These are phyloP conservation scores for Ranitomeya variabilis DNA, from an alignment of 2,113 vertebrate genomes.

Conservation along the genomic window DNA sequence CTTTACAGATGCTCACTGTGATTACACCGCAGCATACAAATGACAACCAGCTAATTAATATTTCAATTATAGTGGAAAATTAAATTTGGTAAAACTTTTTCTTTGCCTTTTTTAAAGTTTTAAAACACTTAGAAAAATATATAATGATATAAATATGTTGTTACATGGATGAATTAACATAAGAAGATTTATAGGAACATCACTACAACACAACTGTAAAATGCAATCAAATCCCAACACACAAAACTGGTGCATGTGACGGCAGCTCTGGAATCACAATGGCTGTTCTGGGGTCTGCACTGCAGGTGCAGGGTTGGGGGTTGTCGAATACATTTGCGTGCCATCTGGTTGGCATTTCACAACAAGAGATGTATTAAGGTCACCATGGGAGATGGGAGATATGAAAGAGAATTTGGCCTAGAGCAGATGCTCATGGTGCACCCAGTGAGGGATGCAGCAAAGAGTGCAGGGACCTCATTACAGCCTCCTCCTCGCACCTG, in stretches of 20 bases:
- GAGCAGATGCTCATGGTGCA: slow-evolving; percentile 24
- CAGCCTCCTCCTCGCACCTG: neutral
- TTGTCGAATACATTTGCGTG: neutral
- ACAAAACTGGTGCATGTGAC: neutral
- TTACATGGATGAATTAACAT: neutral
- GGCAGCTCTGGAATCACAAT: neutral
- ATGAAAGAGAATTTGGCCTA: slow-evolving; percentile 14
- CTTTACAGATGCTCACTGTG: neutral
- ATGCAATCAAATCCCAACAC: neutral
- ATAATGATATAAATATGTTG: neutral
- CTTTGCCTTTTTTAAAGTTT: too few relatives aligned
- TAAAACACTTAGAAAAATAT: too few relatives aligned
- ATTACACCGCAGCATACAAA: neutral
- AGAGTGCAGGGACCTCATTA: neutral
- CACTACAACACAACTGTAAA: neutral
- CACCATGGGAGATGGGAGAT: neutral
- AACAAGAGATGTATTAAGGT: slow-evolving; percentile 25
- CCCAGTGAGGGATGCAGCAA: neutral
- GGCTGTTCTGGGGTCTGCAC: neutral
- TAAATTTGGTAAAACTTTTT: too few relatives aligned
- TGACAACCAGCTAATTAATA: neutral
- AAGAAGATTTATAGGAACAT: neutral
- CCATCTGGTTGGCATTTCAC: slow-evolving; percentile 27
- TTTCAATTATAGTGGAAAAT: neutral
- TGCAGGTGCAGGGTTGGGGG: slow-evolving; percentile 20